A percentile compares a stretch with the other conserved stretches of the same genome.
phyloP scores from a whole-genome alignment of 1,140 invertebrate species.

The Drosophila baimaii region DNA sequence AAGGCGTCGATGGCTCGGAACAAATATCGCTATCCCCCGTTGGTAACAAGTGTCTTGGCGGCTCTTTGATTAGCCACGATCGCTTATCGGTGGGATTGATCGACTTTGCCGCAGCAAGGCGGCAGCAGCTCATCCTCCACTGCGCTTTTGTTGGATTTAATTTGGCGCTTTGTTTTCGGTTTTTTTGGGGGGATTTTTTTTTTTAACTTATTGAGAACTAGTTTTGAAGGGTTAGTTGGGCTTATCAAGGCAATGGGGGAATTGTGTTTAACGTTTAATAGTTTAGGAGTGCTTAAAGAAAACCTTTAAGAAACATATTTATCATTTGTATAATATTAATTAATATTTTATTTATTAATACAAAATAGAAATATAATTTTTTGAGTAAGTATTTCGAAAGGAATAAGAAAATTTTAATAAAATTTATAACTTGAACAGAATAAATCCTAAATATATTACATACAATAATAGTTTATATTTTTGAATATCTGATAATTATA shows the following conservation, averaged over 20 bases:
- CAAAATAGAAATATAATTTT: too few species aligned
- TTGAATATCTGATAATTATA: too few species aligned
- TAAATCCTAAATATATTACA: too few species aligned
- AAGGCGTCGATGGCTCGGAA: slow-evolving; percentile 65
- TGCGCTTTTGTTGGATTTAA: slow-evolving; percentile 42
- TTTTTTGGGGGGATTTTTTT: not conserved
- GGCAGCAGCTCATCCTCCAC: slow-evolving; percentile 1
- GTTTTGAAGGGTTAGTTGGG: not conserved
- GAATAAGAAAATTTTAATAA: too few species aligned
- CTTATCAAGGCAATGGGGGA: not conserved
- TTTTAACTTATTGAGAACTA: not conserved
- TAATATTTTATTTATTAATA: too few species aligned
- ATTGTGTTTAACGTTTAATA: not conserved
- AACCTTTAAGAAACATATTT: too few species aligned
- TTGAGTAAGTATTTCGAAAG: too few species aligned
- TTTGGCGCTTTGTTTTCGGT: slow-evolving; percentile 65
- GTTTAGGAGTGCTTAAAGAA: not conserved
- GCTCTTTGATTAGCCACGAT: slow-evolving; percentile 55
- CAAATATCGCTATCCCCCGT: slow-evolving; percentile 42
- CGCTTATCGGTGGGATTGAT: slow-evolving; percentile 47
- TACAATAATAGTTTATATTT: too few species aligned
- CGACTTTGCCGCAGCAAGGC: slow-evolving; percentile 8
- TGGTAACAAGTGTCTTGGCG: slow-evolving; percentile 75
- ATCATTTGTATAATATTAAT: too few species aligned
- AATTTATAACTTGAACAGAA: too few species aligned